Conservation (phyloP, 2,113 vertebrate species). For the Elephantulus edwardii region DNA sequence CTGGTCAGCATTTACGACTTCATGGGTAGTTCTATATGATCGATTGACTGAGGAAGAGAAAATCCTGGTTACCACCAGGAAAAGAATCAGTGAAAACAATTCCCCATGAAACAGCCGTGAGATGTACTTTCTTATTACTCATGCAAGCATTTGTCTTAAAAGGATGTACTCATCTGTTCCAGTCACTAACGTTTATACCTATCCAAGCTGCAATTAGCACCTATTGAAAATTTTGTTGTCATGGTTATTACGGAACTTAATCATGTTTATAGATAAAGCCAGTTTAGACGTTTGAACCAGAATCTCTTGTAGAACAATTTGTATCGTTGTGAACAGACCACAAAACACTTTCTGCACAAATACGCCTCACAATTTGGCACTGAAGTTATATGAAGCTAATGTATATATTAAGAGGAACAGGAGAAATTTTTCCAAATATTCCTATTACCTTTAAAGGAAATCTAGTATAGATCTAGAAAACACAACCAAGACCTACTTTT, state of each 20-base stretch:
- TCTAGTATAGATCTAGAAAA: neutral
- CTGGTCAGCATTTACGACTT: neutral
- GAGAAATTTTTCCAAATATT: neutral
- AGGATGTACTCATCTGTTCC: constrained; percentile 79
- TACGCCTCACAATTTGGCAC: neutral
- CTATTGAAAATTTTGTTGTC: constrained; percentile 77
- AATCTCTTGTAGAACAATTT: neutral
- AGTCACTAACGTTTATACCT: constrained; percentile 76
- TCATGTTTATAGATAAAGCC: constrained; percentile 73
- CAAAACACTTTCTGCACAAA: constrained; percentile 34
- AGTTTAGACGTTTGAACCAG: constrained; percentile 44
- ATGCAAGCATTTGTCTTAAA: constrained; percentile 76
- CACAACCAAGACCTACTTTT: no score
- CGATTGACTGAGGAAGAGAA: neutral
- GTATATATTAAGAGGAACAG: neutral
- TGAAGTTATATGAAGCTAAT: neutral
- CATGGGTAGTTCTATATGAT: neutral
- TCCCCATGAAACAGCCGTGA: constrained; percentile 69
- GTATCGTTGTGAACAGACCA: neutral
- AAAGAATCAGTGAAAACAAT: constrained; percentile 72
- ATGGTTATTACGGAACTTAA: constrained; percentile 75
- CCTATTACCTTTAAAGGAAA: neutral
- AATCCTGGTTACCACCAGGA: constrained; percentile 61
- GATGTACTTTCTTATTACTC: constrained; percentile 76
- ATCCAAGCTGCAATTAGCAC: constrained; percentile 70